Conservation (phyloP, 1,140 invertebrate genomes). For the Drosophila melanica region DNA sequence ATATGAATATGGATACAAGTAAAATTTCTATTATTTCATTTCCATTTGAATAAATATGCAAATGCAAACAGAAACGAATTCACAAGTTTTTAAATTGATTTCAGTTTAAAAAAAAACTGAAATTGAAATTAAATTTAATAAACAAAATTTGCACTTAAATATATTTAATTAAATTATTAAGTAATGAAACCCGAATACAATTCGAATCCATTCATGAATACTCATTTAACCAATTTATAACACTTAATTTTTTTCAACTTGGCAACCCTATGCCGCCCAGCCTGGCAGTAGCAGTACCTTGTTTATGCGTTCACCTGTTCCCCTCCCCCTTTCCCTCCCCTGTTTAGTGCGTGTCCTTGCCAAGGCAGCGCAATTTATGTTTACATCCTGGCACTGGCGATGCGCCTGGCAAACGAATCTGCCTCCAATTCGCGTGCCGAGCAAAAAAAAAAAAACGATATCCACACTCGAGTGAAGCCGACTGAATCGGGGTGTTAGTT, state of each 20-base stretch:
- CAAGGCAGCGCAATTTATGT: constrained; percentile 66
- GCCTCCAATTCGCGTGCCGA: constrained; percentile 72
- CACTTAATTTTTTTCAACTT: not conserved
- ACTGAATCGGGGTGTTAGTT: not conserved
- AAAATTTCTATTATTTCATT: not conserved
- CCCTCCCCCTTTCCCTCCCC: no score
- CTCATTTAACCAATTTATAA: no score
- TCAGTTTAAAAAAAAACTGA: no score
- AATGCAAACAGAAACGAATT: no score
- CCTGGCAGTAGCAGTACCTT: not conserved
- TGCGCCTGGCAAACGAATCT: constrained; percentile 60
- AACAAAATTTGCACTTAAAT: not conserved
- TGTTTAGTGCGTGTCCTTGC: constrained; percentile 58
- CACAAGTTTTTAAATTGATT: no score
- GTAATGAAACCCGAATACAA: not conserved
- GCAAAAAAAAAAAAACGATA: not conserved
- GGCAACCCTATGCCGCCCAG: not conserved
- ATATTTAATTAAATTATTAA: not conserved
- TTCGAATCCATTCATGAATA: not conserved
- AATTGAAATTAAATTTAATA: no score
- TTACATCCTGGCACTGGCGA: constrained; percentile 65
- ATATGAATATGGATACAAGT: constrained; percentile 3
- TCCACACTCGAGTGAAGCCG: not conserved
- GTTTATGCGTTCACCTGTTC: constrained; percentile 25
- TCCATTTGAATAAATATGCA: no score